Conservation (phyloP, 2,113 vertebrate genomes). For the Prunella himalayana region DNA sequence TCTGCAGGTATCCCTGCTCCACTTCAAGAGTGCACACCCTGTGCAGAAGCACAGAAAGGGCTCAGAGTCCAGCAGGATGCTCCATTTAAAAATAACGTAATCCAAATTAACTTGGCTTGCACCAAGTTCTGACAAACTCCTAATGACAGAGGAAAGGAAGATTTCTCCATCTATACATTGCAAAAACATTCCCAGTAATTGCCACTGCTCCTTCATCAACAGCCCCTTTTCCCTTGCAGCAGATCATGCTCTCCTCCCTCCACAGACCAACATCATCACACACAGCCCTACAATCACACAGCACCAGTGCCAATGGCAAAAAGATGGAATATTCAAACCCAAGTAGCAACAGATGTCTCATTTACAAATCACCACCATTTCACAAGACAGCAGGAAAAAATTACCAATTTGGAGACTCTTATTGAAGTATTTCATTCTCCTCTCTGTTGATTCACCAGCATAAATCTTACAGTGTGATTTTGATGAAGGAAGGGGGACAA, state of each 20-base stretch:
- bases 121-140: background rate
- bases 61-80: background rate
- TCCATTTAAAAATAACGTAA: background rate
- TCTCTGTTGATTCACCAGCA: background rate
- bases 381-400: background rate
- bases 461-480: background rate
- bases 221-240: background rate
- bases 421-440: background rate
- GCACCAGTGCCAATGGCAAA: background rate
- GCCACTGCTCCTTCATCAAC: background rate
- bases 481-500: background rate
- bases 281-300: background rate
- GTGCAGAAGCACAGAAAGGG: background rate
- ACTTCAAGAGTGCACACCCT: accelerated
- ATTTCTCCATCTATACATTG: background rate
- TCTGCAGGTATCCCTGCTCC: background rate
- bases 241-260: background rate
- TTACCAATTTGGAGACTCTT: background rate
- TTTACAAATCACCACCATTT: background rate
- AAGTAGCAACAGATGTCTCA: background rate
- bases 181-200: background rate
- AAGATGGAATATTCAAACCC: background rate
- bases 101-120: background rate
- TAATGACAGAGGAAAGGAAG: background rate
- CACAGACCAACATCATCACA: background rate